Evolutionary conservation across 2,888 invertebrate species (phyloP).

Genomic region (Caenorhabditis parvicauda): DNA sequence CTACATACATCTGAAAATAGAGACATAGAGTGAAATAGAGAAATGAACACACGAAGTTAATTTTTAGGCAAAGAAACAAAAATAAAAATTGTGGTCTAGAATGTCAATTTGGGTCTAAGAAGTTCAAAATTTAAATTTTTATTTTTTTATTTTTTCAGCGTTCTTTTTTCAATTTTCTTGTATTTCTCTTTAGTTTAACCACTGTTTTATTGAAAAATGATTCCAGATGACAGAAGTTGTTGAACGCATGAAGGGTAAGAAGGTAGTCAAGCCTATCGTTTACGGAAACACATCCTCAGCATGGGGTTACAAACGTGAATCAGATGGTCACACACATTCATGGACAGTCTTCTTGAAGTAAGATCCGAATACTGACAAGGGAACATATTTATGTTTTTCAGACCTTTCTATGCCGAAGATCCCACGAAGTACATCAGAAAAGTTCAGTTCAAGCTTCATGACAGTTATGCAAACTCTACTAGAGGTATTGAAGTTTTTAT

Average conservation of each 20-base stretch:
- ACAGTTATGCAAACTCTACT: slow-evolving; percentile 91
- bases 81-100: too few species aligned
- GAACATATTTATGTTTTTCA: slow-evolving; percentile 2
- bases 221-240: slow-evolving; percentile 27
- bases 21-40: too few species aligned
- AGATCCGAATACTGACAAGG: neutral
- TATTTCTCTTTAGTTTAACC: neutral
- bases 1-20: too few species aligned
- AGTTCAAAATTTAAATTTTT: neutral
- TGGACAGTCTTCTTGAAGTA: slow-evolving; percentile 72
- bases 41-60: too few species aligned
- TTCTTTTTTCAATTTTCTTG: neutral
- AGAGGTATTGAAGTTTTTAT: slow-evolving; percentile 65
- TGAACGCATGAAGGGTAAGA: slow-evolving; percentile 45
- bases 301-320: slow-evolving; percentile 36
- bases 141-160: neutral
- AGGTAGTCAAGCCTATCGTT: slow-evolving; percentile 86
- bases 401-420: slow-evolving; percentile 35
- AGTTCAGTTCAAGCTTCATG: slow-evolving; percentile 80
- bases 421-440: slow-evolving; percentile 47
- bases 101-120: neutral
- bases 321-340: slow-evolving; percentile 87
- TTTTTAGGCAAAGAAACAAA: too few species aligned
- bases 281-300: slow-evolving; percentile 84
- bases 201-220: neutral